Base-by-base conservation (phyloP, 2,888 invertebrate species). In the Acronicta psi region DNA sequence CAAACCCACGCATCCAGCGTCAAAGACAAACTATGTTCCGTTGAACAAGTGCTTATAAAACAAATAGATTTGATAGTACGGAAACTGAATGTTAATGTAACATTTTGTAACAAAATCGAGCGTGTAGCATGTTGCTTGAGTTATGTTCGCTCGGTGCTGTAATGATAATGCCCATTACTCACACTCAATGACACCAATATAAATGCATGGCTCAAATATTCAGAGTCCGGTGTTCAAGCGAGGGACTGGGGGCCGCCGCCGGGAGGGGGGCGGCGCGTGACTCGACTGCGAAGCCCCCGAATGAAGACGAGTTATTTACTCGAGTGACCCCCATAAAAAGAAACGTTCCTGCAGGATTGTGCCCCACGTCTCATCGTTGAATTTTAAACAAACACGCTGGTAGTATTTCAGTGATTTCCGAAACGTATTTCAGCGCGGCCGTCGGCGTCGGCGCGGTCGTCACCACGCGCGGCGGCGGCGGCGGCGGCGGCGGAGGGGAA, bases 311-410 rank as follows among this genome's bases (percentile, higher is more conserved):
- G 87, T 85, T 90, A 88, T 90, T 88, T 89, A 88, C 88, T 84
- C 83, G 85, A 86, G 81, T 90, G 90, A 90, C 91, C 91, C 85
- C 81, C 83, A 83, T 84, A 86, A 86, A 89, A 88, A 86, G 86
- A 84, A 89, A 84, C 78, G 85, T 80, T 85, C 82, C 85, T 81
- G 50, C 81, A 82, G 84, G 85, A 86, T 87, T 85, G 87, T 45
- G 63, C 56, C 52, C 44, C 62, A 50, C 84, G 84, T 80, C 77
- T 82, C 84, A 83, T 83, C 82, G 77, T 86, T 89, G 90, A 89
- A 90, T 90, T 88, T 89, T 87, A 90, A 90, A 86, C 85, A 82
- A 77, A 75, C 66, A 71, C 78, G 67, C 76, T 74, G 77, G 81
- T 81, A 69, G 81, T 80, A 79, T 80, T 83, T 82, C 85, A 86